Base-by-base conservation (phyloP, 2,797 vertebrate genomes). In the Crenuchus spilurus region DNA sequence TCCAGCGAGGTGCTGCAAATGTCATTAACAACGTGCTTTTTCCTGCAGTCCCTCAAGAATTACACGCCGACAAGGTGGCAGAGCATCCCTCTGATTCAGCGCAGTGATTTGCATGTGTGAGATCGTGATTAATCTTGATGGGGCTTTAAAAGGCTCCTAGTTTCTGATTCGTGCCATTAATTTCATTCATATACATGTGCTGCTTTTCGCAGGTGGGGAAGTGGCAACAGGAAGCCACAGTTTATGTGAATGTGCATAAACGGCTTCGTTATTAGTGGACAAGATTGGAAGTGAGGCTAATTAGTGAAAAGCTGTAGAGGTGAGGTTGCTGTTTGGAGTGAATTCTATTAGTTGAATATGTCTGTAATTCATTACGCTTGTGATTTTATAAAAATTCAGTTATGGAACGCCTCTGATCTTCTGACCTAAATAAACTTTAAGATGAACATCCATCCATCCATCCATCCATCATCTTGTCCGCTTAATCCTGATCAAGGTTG, bases 71-170 rank as follows among this genome's bases (percentile, higher is more conserved):
- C 76, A 75, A 72, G 76, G 64, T 33, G 66, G 58, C 79, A 30
- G 55, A 72, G 54, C 69, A 72, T 64, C 79, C 58, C 77, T 76
- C 74, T 46, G 74, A 79, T 78, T 71, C 74, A 44, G 52, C 71
- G 74, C 77, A 79, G 68, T 74, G 76, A 81, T 82, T 79, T 79
- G 76, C 80, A 79, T 76, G 74, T 67, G 66, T 67, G 74, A 77
- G 74, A 78, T 70, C 41, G 72, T 78, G 70, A 81, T 81, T 81
- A 81, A 78, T 75, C 72, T 75, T 65, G 80, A 81, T 81, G 64
- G 72, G 51, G 68, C 72, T 77, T 81, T 75, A 70, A 76, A 67
- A 71, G 54, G 70, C 42, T n/a, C 62, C 64, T 69, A 48, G 31
- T 44, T 52, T 74, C 65, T 42, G 61, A 69, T 63, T 74, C 70